Percentiles rank a stretch among this genome's conserved stretches.
These are phyloP conservation scores for Lithosia quadra DNA, from an alignment of 2,888 invertebrate species.

Conservation along the genomic window DNA sequence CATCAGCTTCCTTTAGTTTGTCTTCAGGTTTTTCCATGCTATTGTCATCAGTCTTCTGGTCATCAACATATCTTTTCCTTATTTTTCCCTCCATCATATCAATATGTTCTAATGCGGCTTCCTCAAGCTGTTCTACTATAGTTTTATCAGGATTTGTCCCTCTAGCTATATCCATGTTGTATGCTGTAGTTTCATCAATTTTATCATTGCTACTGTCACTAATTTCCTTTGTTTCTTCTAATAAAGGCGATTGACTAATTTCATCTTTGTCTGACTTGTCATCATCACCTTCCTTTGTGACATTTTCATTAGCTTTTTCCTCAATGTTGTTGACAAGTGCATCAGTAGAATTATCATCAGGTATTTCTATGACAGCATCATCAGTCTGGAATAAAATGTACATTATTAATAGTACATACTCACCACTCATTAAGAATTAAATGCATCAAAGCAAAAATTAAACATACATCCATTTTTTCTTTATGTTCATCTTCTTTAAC, in stretches of 20 bases:
- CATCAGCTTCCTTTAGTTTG: not conserved
- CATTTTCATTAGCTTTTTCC: slow-evolving; percentile 2
- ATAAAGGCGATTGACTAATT: not conserved
- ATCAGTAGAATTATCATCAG: slow-evolving; percentile 14
- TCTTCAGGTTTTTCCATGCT: not conserved
- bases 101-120: not conserved
- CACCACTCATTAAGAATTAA: not conserved
- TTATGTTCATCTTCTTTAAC: slow-evolving; percentile 12
- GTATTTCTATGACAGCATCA: slow-evolving; percentile 21
- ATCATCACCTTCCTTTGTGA: not conserved
- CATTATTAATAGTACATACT: not conserved
- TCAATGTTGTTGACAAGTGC: slow-evolving; percentile 7
- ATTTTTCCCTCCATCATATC: not conserved
- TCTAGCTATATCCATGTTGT: too few relatives aligned
- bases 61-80: not conserved
- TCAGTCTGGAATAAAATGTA: slow-evolving; percentile 34
- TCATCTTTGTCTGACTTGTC: not conserved
- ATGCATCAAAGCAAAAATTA: not conserved
- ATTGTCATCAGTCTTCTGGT: not conserved
- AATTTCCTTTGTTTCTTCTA: not conserved
- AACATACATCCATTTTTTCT: slow-evolving; percentile 21
- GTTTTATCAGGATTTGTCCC: not conserved
- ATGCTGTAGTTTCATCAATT: not conserved
- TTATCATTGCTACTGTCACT: not conserved
- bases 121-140: not conserved